Percentiles rank a stretch among this genome's conserved stretches.
Evolutionary conservation across 2,888 invertebrate species (phyloP).

Genomic region (Brachyptera risi): DNA sequence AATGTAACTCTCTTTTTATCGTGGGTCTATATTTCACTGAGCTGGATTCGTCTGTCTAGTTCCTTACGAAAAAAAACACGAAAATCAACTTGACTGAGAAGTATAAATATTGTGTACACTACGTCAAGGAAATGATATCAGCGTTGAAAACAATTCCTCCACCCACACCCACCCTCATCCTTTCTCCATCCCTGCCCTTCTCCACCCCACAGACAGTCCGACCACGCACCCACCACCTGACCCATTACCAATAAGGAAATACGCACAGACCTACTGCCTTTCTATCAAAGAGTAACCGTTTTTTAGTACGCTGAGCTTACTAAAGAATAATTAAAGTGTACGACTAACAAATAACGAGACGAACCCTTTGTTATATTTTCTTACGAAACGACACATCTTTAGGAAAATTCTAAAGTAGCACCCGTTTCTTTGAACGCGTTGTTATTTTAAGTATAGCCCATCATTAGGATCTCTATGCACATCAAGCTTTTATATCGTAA

Average conservation of each 20-base stretch:
- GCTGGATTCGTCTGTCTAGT: too few relatives aligned
- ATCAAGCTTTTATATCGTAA: slow-evolving; percentile 1
- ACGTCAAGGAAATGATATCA: too few relatives aligned
- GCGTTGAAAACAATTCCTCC: too few relatives aligned
- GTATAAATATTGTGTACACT: too few relatives aligned
- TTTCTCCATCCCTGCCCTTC: neutral
- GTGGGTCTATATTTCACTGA: too few relatives aligned
- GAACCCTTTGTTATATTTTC: slow-evolving; percentile 30
- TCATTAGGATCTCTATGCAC: neutral
- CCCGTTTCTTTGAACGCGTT: slow-evolving; percentile 8
- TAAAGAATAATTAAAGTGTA: slow-evolving; percentile 31
- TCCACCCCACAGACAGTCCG: neutral
- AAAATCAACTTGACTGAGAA: too few relatives aligned
- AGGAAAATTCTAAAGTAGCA: slow-evolving; percentile 18
- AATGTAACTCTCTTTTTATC: too few relatives aligned
- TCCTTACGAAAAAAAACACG: too few relatives aligned
- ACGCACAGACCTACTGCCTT: neutral
- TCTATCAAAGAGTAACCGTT: neutral
- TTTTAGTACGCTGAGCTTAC: slow-evolving; percentile 9
- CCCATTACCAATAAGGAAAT: slow-evolving; percentile 1
- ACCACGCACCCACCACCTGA: neutral
- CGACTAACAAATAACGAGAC: slow-evolving; percentile 30
- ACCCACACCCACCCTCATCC: neutral
- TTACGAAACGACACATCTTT: slow-evolving; percentile 28
- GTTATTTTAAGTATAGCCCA: slow-evolving; percentile 20